Evolutionary conservation across 2,888 invertebrate species (phyloP).

Genomic region (Hylaea fasciaria): DNA sequence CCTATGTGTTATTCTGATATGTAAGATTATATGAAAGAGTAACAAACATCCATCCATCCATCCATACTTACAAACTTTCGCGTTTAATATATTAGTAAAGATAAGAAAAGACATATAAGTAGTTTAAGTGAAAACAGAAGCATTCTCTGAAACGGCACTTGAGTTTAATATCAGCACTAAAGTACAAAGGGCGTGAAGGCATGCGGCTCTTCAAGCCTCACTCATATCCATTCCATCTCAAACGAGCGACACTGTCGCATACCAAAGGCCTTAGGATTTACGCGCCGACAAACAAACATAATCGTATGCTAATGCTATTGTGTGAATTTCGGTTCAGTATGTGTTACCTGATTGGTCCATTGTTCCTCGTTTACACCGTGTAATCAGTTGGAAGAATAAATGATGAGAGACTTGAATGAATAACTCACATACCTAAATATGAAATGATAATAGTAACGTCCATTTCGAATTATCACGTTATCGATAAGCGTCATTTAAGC

Average conservation of each 20-base stretch:
- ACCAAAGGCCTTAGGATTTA: slow-evolving; percentile 57
- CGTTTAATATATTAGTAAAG: background rate
- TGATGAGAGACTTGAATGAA: slow-evolving; percentile 11
- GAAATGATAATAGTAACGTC: slow-evolving; percentile 65
- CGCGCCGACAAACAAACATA: slow-evolving; percentile 46
- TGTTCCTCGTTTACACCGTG: slow-evolving; percentile 31
- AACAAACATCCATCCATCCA: too few species aligned
- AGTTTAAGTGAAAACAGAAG: background rate
- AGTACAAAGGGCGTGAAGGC: slow-evolving; percentile 67
- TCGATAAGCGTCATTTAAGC: slow-evolving; percentile 77
- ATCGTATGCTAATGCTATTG: slow-evolving; percentile 44
- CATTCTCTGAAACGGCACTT: slow-evolving; percentile 16
- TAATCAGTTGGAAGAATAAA: slow-evolving; percentile 9
- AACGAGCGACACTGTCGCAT: slow-evolving; percentile 66
- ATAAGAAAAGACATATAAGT: too few species aligned
- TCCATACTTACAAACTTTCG: too few species aligned
- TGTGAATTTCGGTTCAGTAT: slow-evolving; percentile 39
- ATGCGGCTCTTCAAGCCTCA: slow-evolving; percentile 64
- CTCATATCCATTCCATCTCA: slow-evolving; percentile 72
- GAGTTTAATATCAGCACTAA: slow-evolving; percentile 28
- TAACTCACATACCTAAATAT: slow-evolving; percentile 24
- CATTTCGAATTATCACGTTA: slow-evolving; percentile 72
- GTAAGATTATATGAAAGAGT: too few species aligned
- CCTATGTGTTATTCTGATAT: too few species aligned
- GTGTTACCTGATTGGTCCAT: slow-evolving; percentile 37